Conservation (phyloP, 2,888 invertebrate species). For the Scaptomyza polygonia region DNA sequence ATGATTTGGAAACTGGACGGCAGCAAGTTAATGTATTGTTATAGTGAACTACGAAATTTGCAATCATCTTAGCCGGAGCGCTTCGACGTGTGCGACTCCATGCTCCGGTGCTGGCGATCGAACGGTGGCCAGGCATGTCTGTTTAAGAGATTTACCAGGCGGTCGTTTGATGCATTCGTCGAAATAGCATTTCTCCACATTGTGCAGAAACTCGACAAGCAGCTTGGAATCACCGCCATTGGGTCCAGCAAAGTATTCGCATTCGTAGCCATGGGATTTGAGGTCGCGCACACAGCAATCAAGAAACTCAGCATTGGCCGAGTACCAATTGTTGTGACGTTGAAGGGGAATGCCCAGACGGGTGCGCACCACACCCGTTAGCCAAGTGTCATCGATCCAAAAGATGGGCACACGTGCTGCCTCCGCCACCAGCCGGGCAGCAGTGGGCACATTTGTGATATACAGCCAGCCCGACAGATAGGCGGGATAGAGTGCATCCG, state of each 20-base stretch:
- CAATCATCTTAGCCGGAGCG: conserved; percentile 71
- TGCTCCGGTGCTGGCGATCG: conserved; percentile 80
- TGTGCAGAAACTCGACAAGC: conserved; percentile 88
- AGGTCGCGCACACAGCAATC: conserved; percentile 90
- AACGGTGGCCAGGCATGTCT: conserved; percentile 87
- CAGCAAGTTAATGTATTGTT: conserved; percentile 7
- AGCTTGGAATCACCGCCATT: conserved; percentile 91
- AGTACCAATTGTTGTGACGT: conserved; percentile 87
- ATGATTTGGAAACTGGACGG: conserved; percentile 26
- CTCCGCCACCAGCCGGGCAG: conserved; percentile 86
- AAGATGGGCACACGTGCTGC: conserved; percentile 88
- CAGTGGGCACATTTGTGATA: conserved; percentile 88
- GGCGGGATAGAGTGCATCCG: conserved; percentile 87
- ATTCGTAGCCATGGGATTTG: conserved; percentile 86
- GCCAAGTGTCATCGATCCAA: conserved; percentile 96
- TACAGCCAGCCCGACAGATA: conserved; percentile 95
- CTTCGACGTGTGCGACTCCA: conserved; percentile 78
- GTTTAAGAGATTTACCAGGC: conserved; percentile 85
- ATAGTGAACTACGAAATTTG: not conserved
- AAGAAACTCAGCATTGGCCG: conserved; percentile 89
- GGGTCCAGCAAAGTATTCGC: conserved; percentile 90
- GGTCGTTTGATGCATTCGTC: conserved; percentile 86
- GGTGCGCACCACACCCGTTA: conserved; percentile 91
- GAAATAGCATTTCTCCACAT: conserved; percentile 86
- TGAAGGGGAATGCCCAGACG: conserved; percentile 86